Evolutionary conservation across 2,113 vertebrate genomes (phyloP).

Genomic region (Sitta europaea): DNA sequence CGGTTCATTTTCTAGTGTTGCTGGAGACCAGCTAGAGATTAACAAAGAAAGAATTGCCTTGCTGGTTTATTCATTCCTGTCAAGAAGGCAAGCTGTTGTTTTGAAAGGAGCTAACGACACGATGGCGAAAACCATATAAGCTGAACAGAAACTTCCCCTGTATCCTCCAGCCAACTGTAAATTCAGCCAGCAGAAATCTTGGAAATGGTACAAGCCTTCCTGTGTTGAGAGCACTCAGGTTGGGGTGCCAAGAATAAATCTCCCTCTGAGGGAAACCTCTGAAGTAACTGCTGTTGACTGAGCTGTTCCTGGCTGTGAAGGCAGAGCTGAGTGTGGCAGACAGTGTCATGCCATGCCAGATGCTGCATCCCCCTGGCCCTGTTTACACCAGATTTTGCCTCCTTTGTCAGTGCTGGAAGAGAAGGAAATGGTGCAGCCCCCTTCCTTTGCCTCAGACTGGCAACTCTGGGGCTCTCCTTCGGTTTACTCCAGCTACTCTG

Average conservation of each 20-base stretch:
- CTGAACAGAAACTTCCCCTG: slow-evolving; percentile 51
- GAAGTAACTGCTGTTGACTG: slow-evolving; percentile 26
- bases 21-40: not conserved
- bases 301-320: slow-evolving; percentile 36
- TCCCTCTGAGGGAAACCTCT: slow-evolving; percentile 49
- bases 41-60: slow-evolving; percentile 32
- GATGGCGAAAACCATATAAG: slow-evolving; percentile 49
- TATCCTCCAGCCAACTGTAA: slow-evolving; percentile 54
- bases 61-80: slow-evolving; percentile 40
- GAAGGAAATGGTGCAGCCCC: not conserved
- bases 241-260: slow-evolving; percentile 55
- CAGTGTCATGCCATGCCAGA: slow-evolving; percentile 3
- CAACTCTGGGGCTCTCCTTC: not conserved
- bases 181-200: slow-evolving; percentile 57
- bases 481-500: not conserved
- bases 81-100: slow-evolving; percentile 63
- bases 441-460: not conserved
- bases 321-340: slow-evolving; percentile 40
- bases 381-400: not conserved
- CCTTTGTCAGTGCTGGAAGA: not conserved
- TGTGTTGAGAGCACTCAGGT: not conserved
- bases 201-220: slow-evolving; percentile 52
- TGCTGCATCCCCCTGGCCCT: not conserved
- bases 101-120: slow-evolving; percentile 41
- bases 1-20: not conserved